Percentiles rank a stretch among this genome's conserved stretches.
Evolutionary conservation across 2,113 vertebrate species (phyloP).

Genomic region (Lophochroa leadbeateri): DNA sequence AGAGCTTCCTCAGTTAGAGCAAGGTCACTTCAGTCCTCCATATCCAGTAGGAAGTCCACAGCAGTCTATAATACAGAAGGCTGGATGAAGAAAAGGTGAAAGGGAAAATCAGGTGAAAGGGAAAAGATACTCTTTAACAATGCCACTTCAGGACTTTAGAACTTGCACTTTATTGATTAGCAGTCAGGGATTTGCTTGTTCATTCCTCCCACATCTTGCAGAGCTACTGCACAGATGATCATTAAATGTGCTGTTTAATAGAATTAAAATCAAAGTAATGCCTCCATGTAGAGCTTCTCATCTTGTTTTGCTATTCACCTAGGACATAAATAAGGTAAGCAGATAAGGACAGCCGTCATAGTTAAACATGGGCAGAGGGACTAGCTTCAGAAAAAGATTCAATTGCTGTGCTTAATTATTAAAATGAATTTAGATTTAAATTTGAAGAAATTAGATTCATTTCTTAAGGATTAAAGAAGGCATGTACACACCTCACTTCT

Average conservation of each 20-base stretch:
- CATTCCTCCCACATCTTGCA: background rate
- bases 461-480: background rate
- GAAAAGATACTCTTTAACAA: background rate
- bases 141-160: background rate
- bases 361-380: background rate
- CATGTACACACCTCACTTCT: background rate
- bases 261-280: background rate
- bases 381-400: background rate
- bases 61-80: fast-evolving
- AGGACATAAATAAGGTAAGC: background rate
- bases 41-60: background rate
- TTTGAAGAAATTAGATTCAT: background rate
- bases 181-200: background rate
- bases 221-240: background rate
- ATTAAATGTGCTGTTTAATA: background rate
- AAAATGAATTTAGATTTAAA: background rate
- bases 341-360: background rate
- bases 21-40: background rate
- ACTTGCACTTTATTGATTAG: background rate
- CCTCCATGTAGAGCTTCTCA: background rate
- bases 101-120: background rate
- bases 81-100: background rate
- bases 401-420: background rate
- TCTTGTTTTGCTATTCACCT: background rate
- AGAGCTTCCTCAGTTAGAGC: background rate